phyloP scores from a whole-genome alignment of 1,140 invertebrate genomes.

The Drosophila pachea region DNA sequence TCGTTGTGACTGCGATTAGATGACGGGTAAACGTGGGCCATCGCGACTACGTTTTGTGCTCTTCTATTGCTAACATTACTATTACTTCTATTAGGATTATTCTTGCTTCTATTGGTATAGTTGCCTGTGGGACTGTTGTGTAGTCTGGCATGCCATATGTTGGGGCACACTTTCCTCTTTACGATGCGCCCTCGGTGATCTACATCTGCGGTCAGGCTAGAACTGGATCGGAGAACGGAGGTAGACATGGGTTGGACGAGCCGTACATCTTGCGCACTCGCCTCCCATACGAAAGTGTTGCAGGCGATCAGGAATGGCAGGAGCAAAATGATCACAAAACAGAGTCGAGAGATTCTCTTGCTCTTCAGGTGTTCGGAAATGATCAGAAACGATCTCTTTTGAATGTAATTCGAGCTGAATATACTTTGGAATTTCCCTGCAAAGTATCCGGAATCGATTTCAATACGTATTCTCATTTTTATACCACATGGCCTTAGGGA shows the following conservation, averaged over 20 bases:
- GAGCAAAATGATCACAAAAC: conserved; percentile 49
- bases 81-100: conserved; percentile 8
- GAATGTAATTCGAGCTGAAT: conserved; percentile 12
- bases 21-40: conserved; percentile 1
- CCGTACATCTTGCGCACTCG: conserved; percentile 28
- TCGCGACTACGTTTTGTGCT: background rate
- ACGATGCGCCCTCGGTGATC: no score
- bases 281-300: conserved; percentile 27
- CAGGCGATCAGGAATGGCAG: conserved; percentile 38
- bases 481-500: conserved; percentile 48
- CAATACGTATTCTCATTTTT: conserved; percentile 53
- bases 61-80: background rate
- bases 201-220: no score
- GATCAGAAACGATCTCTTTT: background rate
- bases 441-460: conserved; percentile 24
- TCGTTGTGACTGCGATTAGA: conserved; percentile 33
- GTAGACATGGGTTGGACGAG: background rate
- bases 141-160: no score
- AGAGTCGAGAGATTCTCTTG: conserved; percentile 17
- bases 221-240: no score
- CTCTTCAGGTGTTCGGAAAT: no score
- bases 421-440: conserved; percentile 25
- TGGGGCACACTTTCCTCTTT: no score
- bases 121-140: no score
- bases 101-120: background rate